These are phyloP conservation scores for Synanceia verrucosa DNA, from an alignment of 2,797 vertebrate species.

Conservation along the genomic window DNA sequence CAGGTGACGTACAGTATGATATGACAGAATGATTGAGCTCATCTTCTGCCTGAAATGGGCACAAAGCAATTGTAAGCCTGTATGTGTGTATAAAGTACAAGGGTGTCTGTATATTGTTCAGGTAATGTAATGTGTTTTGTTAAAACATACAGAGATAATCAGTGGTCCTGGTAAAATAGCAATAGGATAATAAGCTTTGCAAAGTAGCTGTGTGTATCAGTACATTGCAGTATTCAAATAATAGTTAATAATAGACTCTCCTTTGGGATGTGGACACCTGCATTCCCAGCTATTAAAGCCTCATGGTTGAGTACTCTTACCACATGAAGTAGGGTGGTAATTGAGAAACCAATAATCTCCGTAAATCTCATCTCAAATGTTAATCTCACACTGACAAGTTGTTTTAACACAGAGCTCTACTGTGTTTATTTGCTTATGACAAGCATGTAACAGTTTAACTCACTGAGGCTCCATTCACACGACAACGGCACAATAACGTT, in stretches of 20 bases:
- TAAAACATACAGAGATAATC: neutral
- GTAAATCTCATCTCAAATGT: too few relatives aligned
- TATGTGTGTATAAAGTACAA: neutral
- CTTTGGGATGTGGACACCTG: neutral
- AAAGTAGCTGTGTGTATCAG: neutral
- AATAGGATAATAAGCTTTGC: neutral
- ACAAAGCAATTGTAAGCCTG: constrained; percentile 15
- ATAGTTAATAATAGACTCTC: neutral
- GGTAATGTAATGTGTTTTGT: neutral
- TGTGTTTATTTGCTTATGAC: neutral
- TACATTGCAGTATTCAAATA: neutral
- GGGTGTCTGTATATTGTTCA: constrained; percentile 14
- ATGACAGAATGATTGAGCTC: constrained; percentile 79
- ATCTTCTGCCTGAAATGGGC: constrained; percentile 82
- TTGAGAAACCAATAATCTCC: neutral
- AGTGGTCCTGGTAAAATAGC: neutral
- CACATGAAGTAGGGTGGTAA: neutral
- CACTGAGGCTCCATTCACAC: too few relatives aligned
- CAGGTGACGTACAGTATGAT: constrained; percentile 72
- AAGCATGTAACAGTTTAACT: too few relatives aligned
- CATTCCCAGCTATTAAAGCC: neutral
- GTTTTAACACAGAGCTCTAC: neutral
- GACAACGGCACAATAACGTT: too few relatives aligned
- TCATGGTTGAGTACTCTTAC: neutral
- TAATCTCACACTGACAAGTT: neutral